phyloP scores from a whole-genome alignment of 2,888 invertebrate species.

The Trichogramma evanescens region DNA sequence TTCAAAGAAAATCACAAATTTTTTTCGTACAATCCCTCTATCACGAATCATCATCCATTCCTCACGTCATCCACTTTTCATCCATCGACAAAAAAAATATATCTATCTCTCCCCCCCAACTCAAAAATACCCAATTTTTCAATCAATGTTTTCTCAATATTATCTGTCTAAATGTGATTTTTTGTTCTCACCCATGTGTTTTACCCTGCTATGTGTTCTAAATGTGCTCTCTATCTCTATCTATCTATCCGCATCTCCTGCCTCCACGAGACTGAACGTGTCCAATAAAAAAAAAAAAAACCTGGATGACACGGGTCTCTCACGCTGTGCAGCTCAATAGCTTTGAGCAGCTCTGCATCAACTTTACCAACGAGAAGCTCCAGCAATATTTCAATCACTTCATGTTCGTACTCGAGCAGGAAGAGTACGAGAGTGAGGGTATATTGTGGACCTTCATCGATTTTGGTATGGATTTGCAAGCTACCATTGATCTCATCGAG shows the following conservation, averaged over 20 bases:
- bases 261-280: not conserved
- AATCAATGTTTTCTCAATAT: too few relatives aligned
- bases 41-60: too few relatives aligned
- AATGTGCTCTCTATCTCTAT: constrained; percentile 23
- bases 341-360: constrained; percentile 94
- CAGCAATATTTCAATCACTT: constrained; percentile 95
- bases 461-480: constrained; percentile 90
- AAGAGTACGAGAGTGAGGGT: constrained; percentile 88
- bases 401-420: constrained; percentile 94
- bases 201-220: constrained; percentile 20
- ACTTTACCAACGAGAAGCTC: constrained; percentile 91
- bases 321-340: constrained; percentile 68
- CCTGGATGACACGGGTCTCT: not conserved
- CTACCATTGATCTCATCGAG: constrained; percentile 84
- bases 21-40: too few relatives aligned
- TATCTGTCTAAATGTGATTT: too few relatives aligned
- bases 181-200: too few relatives aligned
- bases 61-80: too few relatives aligned
- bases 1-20: too few relatives aligned
- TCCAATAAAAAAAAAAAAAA: not conserved
- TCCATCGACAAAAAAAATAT: too few relatives aligned
- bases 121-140: too few relatives aligned
- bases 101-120: too few relatives aligned
- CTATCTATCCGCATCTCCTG: constrained; percentile 18
- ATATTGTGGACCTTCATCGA: constrained; percentile 90